Conservation (phyloP, 2,888 invertebrate species). For the Arctia plantaginis region DNA sequence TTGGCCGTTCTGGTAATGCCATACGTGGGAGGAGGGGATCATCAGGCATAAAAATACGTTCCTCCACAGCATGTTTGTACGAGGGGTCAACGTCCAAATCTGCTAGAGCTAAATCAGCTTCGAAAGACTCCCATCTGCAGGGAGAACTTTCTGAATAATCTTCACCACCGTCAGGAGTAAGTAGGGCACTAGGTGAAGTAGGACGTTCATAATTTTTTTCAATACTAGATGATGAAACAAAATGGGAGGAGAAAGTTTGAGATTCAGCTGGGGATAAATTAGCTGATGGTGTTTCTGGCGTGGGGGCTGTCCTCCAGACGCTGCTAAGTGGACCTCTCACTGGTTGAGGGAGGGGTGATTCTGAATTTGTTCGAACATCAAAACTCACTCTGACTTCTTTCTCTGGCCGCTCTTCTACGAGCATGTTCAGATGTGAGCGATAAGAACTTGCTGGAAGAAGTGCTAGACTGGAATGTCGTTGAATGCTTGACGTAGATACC, state of each 20-base stretch:
- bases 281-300: conserved; percentile 90
- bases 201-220: conserved; percentile 79
- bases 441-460: conserved; percentile 83
- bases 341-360: conserved; percentile 71
- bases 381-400: conserved; percentile 83
- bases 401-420: conserved; percentile 80
- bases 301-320: conserved; percentile 82
- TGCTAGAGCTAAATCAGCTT: conserved; percentile 87
- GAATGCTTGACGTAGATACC: conserved; percentile 87
- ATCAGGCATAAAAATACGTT: conserved; percentile 87
- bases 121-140: conserved; percentile 88
- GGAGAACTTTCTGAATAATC: conserved; percentile 79
- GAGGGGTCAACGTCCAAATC: conserved; percentile 88
- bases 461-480: conserved; percentile 80
- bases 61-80: conserved; percentile 88
- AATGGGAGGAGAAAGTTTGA: conserved; percentile 88
- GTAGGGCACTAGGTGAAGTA: conserved; percentile 86
- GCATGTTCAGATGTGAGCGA: conserved; percentile 82
- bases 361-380: conserved; percentile 74
- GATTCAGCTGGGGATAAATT: conserved; percentile 87
- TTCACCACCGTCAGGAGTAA: conserved; percentile 86
- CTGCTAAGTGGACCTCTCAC: conserved; percentile 79
- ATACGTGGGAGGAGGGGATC: conserved; percentile 85
- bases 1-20: conserved; percentile 85
- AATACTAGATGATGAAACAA: conserved; percentile 84